A percentile compares a stretch with the other conserved stretches of the same genome.
phyloP scores from a whole-genome alignment of 2,888 invertebrate species.

The Rhingia campestris region DNA sequence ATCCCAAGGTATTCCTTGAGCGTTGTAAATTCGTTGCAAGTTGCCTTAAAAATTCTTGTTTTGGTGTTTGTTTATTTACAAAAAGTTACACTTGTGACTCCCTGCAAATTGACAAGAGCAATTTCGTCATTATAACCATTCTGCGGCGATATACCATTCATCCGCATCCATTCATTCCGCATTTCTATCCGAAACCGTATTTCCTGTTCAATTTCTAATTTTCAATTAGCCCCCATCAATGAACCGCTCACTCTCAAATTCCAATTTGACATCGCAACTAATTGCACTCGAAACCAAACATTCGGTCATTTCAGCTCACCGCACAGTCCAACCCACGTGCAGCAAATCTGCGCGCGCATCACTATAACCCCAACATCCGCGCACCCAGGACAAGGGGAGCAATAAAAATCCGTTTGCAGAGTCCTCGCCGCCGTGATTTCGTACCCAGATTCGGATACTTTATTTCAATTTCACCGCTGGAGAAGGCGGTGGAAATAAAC shows the following conservation, averaged over 20 bases:
- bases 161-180: not conserved
- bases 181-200: slow-evolving; percentile 26
- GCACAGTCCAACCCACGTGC: slow-evolving; percentile 46
- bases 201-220: slow-evolving; percentile 40
- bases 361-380: slow-evolving; percentile 9
- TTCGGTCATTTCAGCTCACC: slow-evolving; percentile 24
- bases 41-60: too few relatives aligned
- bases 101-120: too few relatives aligned
- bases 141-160: not conserved
- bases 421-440: slow-evolving; percentile 59
- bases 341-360: slow-evolving; percentile 29
- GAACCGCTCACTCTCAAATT: slow-evolving; percentile 39
- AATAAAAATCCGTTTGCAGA: slow-evolving; percentile 56
- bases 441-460: slow-evolving; percentile 69
- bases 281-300: slow-evolving; percentile 39
- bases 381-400: slow-evolving; percentile 26
- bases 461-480: slow-evolving; percentile 72
- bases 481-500: slow-evolving; percentile 71
- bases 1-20: too few relatives aligned
- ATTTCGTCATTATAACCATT: not conserved
- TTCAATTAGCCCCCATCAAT: slow-evolving; percentile 55
- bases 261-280: slow-evolving; percentile 64
- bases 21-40: too few relatives aligned
- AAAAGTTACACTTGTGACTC: too few relatives aligned
- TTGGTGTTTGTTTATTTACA: too few relatives aligned